Base-by-base conservation (phyloP, 2,797 vertebrate genomes). In the Takifugu ocellatus region DNA sequence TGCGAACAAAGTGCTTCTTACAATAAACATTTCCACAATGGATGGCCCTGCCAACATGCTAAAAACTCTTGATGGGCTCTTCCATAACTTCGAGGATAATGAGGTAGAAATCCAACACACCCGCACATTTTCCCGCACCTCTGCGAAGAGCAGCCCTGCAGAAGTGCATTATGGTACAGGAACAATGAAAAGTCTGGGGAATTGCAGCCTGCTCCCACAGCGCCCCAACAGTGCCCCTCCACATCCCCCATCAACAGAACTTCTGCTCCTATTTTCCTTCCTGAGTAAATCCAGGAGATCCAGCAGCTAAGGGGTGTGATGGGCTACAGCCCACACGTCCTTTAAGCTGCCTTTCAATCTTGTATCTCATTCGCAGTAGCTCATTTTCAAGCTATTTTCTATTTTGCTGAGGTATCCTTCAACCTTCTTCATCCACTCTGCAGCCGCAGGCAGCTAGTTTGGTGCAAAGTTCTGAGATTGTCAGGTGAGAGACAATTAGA, bases 191-290 rank as follows among this genome's bases (percentile, higher is more conserved):
- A 89, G 84, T 84, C 84, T 61, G 70, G 79, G 88, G 90, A 90
- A 87, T 82, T 79, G 88, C 86, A 80, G 87, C 91, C 88, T 91
- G 87, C 90, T 92, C 92, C 92, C 83, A 87, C 88, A 88, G 75
- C 72, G 5, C 33, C 33, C 10, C 82, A 87, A 89, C 81, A 85
- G 84, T 91, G 91, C 91, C 92, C 88, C 88, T 84, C 90, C 89
- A 91, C 83, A 87, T 81, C 84, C 87, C 84, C 80, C 77, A 82
- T 91, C 90, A 91, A 84, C 87, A 78, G 86, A 62, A 88, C 82
- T 84, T 78, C 87, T 89, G 83, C 24, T 69, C 53, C 25, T 89
- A 87, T 91, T 91, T 92, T 90, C 21, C 88, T 84, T 91, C 92
- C 87, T 83, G 81, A 88, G 84, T 84, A 85, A 92, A 90, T 89